Conservation (phyloP, 2,888 invertebrate species). For the Acanthosepion lycidas region DNA sequence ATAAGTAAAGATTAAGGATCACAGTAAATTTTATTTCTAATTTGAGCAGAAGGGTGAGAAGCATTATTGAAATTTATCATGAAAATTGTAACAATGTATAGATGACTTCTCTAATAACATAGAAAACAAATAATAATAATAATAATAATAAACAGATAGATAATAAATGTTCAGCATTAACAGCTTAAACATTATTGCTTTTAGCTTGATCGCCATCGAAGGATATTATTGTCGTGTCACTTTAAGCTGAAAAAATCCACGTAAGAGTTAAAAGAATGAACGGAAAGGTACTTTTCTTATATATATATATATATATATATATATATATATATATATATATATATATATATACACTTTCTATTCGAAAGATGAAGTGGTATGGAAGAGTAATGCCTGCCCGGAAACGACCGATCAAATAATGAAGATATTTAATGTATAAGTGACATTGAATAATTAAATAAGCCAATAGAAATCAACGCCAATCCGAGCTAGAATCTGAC, state of each 20-base stretch:
- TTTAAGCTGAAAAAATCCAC: neutral
- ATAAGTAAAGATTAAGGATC: too few relatives aligned
- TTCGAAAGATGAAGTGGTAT: neutral
- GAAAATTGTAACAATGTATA: neutral
- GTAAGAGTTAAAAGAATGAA: neutral
- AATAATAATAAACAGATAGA: too few relatives aligned
- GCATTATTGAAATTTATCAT: neutral
- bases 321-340: too few relatives aligned
- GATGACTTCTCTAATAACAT: neutral
- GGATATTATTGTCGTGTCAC: neutral
- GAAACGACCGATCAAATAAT: neutral
- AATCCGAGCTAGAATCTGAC: neutral
- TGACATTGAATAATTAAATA: neutral
- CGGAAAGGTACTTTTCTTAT: neutral
- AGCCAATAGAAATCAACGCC: conserved; percentile 4
- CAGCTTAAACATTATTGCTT: neutral
- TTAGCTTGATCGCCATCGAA: neutral
- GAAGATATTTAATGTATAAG: neutral
- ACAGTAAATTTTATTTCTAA: neutral
- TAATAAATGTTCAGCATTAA: neutral
- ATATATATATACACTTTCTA: too few relatives aligned
- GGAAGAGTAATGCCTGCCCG: neutral
- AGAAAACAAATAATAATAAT: neutral
- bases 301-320: too few relatives aligned
- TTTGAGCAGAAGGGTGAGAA: neutral